Percentiles rank a stretch among this genome's conserved stretches.
Evolutionary conservation across 1,140 invertebrate species (phyloP).

Genomic region (Chironomus tepperi): DNA sequence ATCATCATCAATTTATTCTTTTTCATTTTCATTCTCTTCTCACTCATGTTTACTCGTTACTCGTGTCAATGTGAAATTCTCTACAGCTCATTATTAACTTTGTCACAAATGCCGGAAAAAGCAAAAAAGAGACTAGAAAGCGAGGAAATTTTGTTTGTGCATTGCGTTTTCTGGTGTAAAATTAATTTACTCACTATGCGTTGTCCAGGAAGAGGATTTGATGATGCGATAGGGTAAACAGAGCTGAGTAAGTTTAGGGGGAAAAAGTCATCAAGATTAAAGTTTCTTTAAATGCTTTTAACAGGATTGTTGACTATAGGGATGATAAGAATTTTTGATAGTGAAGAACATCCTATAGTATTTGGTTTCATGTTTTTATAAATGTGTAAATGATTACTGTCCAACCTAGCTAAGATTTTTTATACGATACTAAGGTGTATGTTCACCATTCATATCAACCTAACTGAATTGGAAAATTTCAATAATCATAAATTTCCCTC

Average conservation of each 20-base stretch:
- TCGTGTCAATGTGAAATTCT: neutral
- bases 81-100: conserved; percentile 23
- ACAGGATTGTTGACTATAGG: too few relatives aligned
- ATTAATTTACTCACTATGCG: neutral
- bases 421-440: too few relatives aligned
- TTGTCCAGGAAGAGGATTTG: neutral
- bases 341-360: too few relatives aligned
- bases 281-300: too few relatives aligned
- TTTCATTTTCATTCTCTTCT: neutral
- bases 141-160: neutral
- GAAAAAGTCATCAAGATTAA: neutral
- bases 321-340: too few relatives aligned
- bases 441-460: too few relatives aligned
- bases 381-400: too few relatives aligned
- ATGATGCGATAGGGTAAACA: neutral
- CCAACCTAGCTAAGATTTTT: too few relatives aligned
- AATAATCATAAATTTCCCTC: too few relatives aligned
- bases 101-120: conserved; percentile 17
- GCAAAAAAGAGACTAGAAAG: neutral
- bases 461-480: too few relatives aligned
- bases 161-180: neutral
- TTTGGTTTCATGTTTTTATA: too few relatives aligned
- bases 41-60: too few relatives aligned
- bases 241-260: neutral
- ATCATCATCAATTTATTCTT: conserved; percentile 14